Base-by-base conservation (phyloP, 2,113 vertebrate genomes). In the Hippocampus abdominalis region DNA sequence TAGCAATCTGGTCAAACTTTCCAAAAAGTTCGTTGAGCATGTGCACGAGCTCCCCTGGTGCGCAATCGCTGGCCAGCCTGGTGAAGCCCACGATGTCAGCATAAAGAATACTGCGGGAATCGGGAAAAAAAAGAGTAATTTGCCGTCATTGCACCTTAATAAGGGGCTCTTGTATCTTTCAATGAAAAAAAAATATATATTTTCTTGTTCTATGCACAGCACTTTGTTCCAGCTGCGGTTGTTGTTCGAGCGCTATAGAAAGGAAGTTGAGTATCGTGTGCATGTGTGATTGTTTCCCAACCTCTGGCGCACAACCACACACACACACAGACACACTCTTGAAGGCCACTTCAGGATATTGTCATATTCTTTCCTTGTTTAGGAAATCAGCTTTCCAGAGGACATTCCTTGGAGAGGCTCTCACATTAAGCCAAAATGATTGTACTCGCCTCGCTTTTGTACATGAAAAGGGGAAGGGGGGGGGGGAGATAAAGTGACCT, bases 71-170 rank as follows among this genome's bases (percentile, higher is more conserved):
- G 76, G 97, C 97, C 85, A 99, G 91, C 27, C 95, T 91, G 20
- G 97, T 99, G 89, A 99, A 99, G 1, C 97, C 97, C 57, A 99
- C 97, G 0, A 98, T 99, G 80, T 99, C 97, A 0, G 97, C 97
- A 0, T 99, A 99, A 40, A 99, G 81, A 65, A 99, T 99, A 73
- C 97, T 99, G 89, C 66, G 64, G 46, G 1, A 64, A 32, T 1
- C 60, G 56, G n/a, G 2, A 48, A 40, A 13, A 40, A 13, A 74
- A 44, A 60, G 0, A 62, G 46, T 16, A 56, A 59, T 29, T 23
- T n/a, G n/a, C 20, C n/a, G 21, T n/a, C 51, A 53, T 53, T n/a
- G 10, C 54, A 27, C 13, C 54, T 44, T 15, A 44, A 44, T 40
- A 12, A 9, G 42, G 0, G 42, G 10, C 42, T 15, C 1, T 44